Conservation (phyloP, 2,888 invertebrate genomes). For the Amphipyra tragopoginis region DNA sequence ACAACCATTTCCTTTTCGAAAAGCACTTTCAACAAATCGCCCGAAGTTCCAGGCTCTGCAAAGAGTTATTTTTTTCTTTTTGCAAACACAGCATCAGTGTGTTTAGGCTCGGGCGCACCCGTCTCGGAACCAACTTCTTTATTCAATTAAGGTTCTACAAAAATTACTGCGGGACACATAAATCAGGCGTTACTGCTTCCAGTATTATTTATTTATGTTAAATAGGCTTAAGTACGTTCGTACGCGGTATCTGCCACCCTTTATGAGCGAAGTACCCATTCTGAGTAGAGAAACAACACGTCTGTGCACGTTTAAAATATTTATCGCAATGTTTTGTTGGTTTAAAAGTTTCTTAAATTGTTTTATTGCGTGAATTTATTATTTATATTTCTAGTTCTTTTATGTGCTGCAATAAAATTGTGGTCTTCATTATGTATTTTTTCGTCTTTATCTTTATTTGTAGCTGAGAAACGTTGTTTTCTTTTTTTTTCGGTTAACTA, state of each 20-base stretch:
- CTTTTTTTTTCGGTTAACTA: not conserved
- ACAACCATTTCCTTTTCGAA: not conserved
- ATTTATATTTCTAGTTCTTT: slow-evolving; percentile 3
- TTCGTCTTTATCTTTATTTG: not conserved
- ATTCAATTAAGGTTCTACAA: slow-evolving; percentile 80
- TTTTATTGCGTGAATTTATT: slow-evolving; percentile 15
- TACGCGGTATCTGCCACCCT: slow-evolving; percentile 65
- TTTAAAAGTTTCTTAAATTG: slow-evolving; percentile 26
- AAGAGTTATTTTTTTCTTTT: slow-evolving; percentile 5
- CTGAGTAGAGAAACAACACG: slow-evolving; percentile 38
- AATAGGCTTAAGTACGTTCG: slow-evolving; percentile 76
- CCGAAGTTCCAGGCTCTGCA: not conserved
- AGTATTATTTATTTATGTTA: slow-evolving; percentile 83
- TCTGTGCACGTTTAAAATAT: slow-evolving; percentile 38
- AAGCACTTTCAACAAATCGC: slow-evolving; percentile 4
- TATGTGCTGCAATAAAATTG: slow-evolving; percentile 3
- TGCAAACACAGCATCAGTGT: not conserved
- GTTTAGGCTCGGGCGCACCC: slow-evolving; percentile 11
- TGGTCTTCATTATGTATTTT: not conserved
- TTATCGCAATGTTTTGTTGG: slow-evolving; percentile 29
- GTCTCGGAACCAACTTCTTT: slow-evolving; percentile 69
- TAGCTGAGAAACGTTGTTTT: not conserved
- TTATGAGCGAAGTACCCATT: slow-evolving; percentile 59
- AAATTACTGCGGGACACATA: slow-evolving; percentile 78
- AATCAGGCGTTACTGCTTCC: slow-evolving; percentile 79